Conservation (phyloP, 2,888 invertebrate genomes). For the Scaptomyza reducta region DNA sequence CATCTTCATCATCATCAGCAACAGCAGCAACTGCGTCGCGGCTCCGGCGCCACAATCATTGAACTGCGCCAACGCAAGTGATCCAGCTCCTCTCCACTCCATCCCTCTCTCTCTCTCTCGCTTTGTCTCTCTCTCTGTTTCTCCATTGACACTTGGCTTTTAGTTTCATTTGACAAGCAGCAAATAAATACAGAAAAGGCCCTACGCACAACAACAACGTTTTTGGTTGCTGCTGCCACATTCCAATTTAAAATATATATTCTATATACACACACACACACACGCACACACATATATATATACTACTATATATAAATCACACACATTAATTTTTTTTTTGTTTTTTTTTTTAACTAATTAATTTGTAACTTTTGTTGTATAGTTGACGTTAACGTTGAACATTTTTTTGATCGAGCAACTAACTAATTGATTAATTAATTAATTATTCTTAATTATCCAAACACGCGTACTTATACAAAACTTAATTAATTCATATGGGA, state of each 20-base stretch:
- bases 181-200: constrained; percentile 84
- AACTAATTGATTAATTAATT: constrained; percentile 63
- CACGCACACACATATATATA: constrained; percentile 12
- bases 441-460: constrained; percentile 50
- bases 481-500: constrained; percentile 37
- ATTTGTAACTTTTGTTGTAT: constrained; percentile 69
- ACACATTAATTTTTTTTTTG: constrained; percentile 35
- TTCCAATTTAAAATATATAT: constrained; percentile 15
- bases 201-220: background rate
- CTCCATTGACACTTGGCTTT: constrained; percentile 72
- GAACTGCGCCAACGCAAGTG: constrained; percentile 85
- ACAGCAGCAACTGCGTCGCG: constrained; percentile 77
- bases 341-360: constrained; percentile 55
- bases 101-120: background rate
- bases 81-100: constrained; percentile 10
- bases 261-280: constrained; percentile 19
- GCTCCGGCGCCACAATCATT: constrained; percentile 86
- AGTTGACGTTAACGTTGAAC: constrained; percentile 60
- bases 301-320: background rate
- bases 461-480: constrained; percentile 42
- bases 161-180: constrained; percentile 84
- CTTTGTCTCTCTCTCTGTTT: background rate
- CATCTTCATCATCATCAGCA: constrained; percentile 43
- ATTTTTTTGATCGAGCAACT: constrained; percentile 37
- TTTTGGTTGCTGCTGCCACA: constrained; percentile 33